Evolutionary conservation across 1,140 invertebrate species (phyloP).

Genomic region (Nebria ingens): DNA sequence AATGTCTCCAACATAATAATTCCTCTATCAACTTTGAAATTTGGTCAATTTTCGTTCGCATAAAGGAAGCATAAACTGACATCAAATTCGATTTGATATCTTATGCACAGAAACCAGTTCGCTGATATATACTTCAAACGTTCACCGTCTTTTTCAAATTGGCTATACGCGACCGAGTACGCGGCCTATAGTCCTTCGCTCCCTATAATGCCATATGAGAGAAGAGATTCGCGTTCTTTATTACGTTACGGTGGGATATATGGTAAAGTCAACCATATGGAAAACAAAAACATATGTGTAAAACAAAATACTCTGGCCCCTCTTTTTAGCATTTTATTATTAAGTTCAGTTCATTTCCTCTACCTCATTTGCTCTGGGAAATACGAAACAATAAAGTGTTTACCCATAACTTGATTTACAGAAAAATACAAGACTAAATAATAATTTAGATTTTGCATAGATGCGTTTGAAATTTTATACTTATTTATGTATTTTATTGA

Average conservation of each 20-base stretch:
- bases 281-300: conserved; percentile 5
- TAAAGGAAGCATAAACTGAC: conserved; percentile 8
- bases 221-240: not conserved
- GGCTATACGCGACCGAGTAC: not conserved
- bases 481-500: no score
- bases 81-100: conserved; percentile 4
- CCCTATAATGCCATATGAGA: not conserved
- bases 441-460: no score
- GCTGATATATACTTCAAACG: not conserved
- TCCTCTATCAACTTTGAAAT: conserved; percentile 8
- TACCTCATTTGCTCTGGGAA: not conserved
- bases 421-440: no score
- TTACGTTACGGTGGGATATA: not conserved
- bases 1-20: conserved; percentile 6
- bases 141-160: not conserved
- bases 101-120: not conserved
- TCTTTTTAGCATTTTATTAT: not conserved
- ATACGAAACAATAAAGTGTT: no score
- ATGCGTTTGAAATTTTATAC: no score
- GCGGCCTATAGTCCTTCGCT: not conserved
- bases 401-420: no score
- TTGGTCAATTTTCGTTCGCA: conserved; percentile 6
- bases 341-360: not conserved
- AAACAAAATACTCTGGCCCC: not conserved
- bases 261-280: not conserved